Conservation (phyloP, 2,888 invertebrate genomes). For the Drosophila anomelani region DNA sequence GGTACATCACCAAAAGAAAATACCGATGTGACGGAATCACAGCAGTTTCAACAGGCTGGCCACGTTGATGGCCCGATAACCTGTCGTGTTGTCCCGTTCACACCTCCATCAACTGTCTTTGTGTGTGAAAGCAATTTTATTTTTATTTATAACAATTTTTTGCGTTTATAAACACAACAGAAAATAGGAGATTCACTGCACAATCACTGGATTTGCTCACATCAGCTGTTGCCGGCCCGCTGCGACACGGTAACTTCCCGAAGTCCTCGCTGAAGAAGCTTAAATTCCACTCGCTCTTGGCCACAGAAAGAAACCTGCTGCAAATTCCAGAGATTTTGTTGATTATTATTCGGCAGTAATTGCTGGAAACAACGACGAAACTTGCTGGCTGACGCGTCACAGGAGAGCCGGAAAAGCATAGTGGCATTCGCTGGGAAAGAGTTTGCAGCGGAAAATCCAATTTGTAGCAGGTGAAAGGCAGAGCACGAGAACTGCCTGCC, state of each 20-base stretch:
- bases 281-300: constrained; percentile 3
- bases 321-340: constrained; percentile 34
- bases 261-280: not conserved
- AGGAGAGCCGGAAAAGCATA: constrained; percentile 11
- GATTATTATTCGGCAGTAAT: constrained; percentile 27
- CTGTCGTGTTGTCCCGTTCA: constrained; percentile 32
- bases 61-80: constrained; percentile 29
- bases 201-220: constrained; percentile 4
- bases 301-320: constrained; percentile 31
- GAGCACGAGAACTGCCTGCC: constrained; percentile 60
- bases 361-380: constrained; percentile 11
- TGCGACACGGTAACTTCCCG: not conserved
- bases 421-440: constrained; percentile 18
- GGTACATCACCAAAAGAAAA: constrained; percentile 20
- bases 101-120: constrained; percentile 29
- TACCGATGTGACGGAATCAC: constrained; percentile 9
- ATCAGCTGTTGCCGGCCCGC: constrained; percentile 29
- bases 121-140: constrained; percentile 48
- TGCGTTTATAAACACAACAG: constrained; percentile 46
- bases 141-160: constrained; percentile 51
- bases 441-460: constrained; percentile 9
- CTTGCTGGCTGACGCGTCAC: constrained; percentile 9
- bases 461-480: constrained; percentile 44
- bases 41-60: constrained; percentile 28
- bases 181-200: constrained; percentile 18